These are phyloP conservation scores for Schizopygopsis malacanthus DNA, from an alignment of 2,797 vertebrate species.

Conservation along the genomic window DNA sequence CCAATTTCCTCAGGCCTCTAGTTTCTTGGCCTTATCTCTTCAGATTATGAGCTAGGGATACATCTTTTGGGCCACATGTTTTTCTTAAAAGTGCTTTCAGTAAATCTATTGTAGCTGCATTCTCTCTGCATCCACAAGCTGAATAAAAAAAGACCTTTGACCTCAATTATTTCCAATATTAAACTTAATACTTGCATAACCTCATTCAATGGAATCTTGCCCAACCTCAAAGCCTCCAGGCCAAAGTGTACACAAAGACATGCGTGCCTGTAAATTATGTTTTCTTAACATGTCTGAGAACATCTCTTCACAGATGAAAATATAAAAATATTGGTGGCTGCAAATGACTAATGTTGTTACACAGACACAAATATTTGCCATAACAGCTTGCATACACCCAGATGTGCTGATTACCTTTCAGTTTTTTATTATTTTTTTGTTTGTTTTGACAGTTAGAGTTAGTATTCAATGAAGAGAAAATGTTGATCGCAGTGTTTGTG, in stretches of 20 bases:
- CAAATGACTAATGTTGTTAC: background rate
- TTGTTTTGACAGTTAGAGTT: background rate
- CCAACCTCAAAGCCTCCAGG: background rate
- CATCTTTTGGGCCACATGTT: constrained; percentile 21
- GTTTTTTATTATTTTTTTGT: too few relatives aligned
- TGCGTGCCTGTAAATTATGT: background rate
- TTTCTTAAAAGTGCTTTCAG: constrained; percentile 36
- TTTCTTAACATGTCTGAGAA: background rate
- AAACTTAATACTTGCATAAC: constrained; percentile 34
- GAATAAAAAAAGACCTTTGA: constrained; percentile 36
- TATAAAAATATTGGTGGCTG: background rate
- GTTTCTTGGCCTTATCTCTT: constrained; percentile 47
- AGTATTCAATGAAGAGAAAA: background rate
- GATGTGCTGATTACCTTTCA: background rate
- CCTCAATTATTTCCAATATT: constrained; percentile 31
- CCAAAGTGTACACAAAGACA: background rate
- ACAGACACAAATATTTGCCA: background rate
- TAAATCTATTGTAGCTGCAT: constrained; percentile 22
- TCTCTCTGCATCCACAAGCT: constrained; percentile 1
- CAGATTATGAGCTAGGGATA: constrained; percentile 47
- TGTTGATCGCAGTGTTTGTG: too few relatives aligned
- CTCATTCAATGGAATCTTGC: background rate
- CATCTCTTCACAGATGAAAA: background rate
- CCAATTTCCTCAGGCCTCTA: constrained; percentile 64
- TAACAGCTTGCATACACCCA: background rate